Evolutionary conservation across 1,140 invertebrate species (phyloP).

Genomic region (Magallana gigas): DNA sequence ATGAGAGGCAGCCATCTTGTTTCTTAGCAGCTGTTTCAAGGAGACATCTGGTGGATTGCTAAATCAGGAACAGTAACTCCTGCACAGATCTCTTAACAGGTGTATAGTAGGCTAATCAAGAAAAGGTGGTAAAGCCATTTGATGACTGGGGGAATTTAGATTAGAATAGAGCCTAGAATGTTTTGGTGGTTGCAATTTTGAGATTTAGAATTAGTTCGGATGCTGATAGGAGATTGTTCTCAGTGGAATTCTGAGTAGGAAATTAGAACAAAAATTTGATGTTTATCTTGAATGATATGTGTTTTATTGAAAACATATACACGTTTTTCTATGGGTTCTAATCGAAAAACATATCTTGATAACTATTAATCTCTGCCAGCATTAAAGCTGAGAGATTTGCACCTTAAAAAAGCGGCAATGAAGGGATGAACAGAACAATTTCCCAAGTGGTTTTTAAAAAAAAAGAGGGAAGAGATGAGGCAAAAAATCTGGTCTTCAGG

Average conservation of each 20-base stretch:
- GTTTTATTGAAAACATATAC: not conserved
- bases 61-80: slow-evolving; percentile 8
- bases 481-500: slow-evolving; percentile 19
- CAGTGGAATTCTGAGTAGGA: too few species aligned
- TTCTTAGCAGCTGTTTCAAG: not conserved
- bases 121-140: too few species aligned
- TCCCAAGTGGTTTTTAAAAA: slow-evolving; percentile 18
- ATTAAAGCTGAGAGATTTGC: not conserved
- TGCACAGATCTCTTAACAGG: not conserved
- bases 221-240: too few species aligned
- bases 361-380: not conserved
- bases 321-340: not conserved
- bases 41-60: not conserved
- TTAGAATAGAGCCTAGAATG: too few species aligned
- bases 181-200: too few species aligned
- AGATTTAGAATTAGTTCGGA: too few species aligned
- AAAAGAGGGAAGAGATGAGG: not conserved
- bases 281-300: not conserved
- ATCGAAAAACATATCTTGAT: not conserved
- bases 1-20: slow-evolving; percentile 16
- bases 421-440: not conserved
- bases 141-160: too few species aligned
- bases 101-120: too few species aligned
- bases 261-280: not conserved
- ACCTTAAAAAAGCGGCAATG: not conserved